Conservation (phyloP, 64 coral and sea anemone species). For the Orbicella faveolata region DNA sequence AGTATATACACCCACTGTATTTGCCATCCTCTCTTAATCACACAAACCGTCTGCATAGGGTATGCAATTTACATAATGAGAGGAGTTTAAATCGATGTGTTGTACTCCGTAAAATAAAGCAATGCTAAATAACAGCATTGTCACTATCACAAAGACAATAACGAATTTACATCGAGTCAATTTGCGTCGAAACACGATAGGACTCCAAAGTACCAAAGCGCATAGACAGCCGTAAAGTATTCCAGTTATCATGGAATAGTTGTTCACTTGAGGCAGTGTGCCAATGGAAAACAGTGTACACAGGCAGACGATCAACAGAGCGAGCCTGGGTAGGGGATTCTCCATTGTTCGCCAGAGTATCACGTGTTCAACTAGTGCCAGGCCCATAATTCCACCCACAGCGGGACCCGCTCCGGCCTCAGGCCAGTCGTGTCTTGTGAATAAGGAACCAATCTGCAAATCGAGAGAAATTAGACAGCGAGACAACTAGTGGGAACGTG, state of each 20-base stretch:
- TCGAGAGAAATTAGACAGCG: background rate
- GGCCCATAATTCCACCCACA: constrained; percentile 28
- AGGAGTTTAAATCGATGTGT: background rate
- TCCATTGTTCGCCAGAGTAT: background rate
- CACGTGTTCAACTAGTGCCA: constrained; percentile 8
- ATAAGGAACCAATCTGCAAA: constrained; percentile 54
- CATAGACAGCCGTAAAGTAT: constrained; percentile 29
- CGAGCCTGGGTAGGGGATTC: background rate
- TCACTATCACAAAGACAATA: constrained; percentile 8
- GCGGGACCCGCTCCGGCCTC: constrained; percentile 40
- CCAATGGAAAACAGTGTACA: background rate
- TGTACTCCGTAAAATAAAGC: constrained; percentile 55
- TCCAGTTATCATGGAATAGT: constrained; percentile 26
- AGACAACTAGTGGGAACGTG: background rate
- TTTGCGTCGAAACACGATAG: background rate
- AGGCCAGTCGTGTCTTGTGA: background rate
- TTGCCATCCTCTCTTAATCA: background rate
- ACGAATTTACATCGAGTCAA: background rate
- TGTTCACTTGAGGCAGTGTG: constrained; percentile 51
- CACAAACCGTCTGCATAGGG: constrained; percentile 37
- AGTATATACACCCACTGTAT: too few relatives aligned
- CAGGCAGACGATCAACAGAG: background rate
- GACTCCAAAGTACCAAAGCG: constrained; percentile 15
- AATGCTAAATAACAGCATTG: constrained; percentile 38
- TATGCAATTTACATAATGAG: constrained; percentile 14